Evolutionary conservation across 2,113 vertebrate species (phyloP).

Genomic region (Phasianus colchicus): DNA sequence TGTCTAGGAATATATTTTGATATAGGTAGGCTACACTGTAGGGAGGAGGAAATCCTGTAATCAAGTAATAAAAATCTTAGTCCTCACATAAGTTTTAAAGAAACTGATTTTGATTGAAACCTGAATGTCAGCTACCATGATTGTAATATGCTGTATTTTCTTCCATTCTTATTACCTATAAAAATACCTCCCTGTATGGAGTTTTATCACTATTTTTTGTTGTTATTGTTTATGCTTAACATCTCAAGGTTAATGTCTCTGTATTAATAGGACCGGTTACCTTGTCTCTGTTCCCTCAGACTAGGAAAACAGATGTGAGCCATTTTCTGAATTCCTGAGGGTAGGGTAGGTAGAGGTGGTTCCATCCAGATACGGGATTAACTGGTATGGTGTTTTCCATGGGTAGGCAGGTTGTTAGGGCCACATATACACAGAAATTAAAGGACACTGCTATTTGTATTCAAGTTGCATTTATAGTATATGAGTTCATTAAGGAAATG

Average conservation of each 20-base stretch:
- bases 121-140: background rate
- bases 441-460: background rate
- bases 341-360: background rate
- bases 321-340: background rate
- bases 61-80: slow-evolving; percentile 1
- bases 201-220: background rate
- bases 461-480: background rate
- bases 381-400: background rate
- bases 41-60: background rate
- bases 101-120: background rate
- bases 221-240: background rate
- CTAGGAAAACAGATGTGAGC: background rate
- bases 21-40: background rate
- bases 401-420: background rate
- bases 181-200: slow-evolving; percentile 32
- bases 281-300: background rate
- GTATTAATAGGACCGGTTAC: background rate
- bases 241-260: background rate
- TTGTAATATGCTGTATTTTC: background rate
- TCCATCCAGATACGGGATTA: background rate
- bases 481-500: background rate
- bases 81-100: background rate
- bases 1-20: slow-evolving; percentile 2
- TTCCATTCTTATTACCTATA: background rate
- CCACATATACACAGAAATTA: background rate